These are phyloP conservation scores for Etheostoma perlongum DNA, from an alignment of 2,797 vertebrate genomes.

Conservation along the genomic window DNA sequence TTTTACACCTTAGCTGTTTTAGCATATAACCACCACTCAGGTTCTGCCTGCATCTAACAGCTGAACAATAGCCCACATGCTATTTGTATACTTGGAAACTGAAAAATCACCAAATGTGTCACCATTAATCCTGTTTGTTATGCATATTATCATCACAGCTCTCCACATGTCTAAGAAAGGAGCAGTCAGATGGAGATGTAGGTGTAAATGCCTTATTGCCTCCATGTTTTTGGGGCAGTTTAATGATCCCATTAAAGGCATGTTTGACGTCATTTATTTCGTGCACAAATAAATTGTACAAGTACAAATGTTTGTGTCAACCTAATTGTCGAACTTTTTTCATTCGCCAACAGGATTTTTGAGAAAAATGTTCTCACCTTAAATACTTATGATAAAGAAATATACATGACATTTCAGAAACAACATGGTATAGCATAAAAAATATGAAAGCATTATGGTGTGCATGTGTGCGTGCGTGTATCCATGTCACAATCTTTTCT, in stretches of 20 bases:
- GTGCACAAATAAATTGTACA: neutral
- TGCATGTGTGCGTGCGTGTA: neutral
- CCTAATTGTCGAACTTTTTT: too few species aligned
- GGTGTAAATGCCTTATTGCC: constrained; percentile 7
- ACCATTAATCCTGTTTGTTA: constrained; percentile 41
- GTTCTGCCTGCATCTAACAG: neutral
- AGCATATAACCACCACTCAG: neutral
- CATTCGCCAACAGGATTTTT: neutral
- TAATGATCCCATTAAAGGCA: neutral
- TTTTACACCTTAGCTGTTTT: neutral
- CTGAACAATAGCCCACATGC: neutral
- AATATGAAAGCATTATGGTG: neutral
- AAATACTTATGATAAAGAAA: neutral
- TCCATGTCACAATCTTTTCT: neutral
- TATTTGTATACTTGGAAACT: constrained; percentile 2
- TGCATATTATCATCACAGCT: constrained; percentile 4
- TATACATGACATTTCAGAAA: neutral
- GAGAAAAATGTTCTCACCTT: neutral
- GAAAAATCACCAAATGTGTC: constrained; percentile 24
- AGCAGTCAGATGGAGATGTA: constrained; percentile 23
- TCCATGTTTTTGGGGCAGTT: neutral
- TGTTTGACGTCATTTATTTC: neutral
- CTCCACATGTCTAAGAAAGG: constrained; percentile 5
- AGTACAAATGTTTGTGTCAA: neutral
- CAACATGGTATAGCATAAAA: neutral